A percentile compares a stretch with the other conserved stretches of the same genome.
Conservation (phyloP, 2,113 vertebrate genomes). For the Poicephalus meyeri region DNA sequence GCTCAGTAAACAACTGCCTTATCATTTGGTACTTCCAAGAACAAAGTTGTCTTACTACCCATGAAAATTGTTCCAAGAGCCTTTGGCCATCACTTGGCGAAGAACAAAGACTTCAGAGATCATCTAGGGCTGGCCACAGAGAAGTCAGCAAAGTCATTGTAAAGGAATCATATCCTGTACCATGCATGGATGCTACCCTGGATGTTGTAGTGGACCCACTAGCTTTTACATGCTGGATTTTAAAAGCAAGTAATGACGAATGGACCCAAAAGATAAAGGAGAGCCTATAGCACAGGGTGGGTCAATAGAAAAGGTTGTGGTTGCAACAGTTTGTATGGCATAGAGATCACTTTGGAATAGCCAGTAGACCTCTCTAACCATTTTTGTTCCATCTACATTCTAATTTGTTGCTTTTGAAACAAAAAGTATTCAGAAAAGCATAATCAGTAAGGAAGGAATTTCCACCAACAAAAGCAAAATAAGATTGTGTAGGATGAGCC, state of each 20-base stretch:
- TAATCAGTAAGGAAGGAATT: background rate
- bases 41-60: background rate
- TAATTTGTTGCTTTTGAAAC: background rate
- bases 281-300: background rate
- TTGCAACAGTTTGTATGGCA: background rate
- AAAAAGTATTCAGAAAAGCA: background rate
- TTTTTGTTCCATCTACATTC: background rate
- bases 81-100: background rate
- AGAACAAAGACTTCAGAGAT: background rate
- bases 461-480: background rate
- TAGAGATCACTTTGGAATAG: background rate
- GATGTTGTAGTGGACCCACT: background rate
- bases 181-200: background rate
- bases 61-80: background rate
- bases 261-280: background rate
- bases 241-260: background rate
- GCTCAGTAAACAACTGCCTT: background rate
- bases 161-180: rapidly evolving
- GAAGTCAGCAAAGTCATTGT: background rate
- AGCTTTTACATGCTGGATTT: background rate
- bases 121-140: background rate
- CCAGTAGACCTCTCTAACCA: background rate
- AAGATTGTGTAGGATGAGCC: background rate
- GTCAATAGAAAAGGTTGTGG: background rate
- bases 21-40: background rate